A percentile compares a stretch with the other conserved stretches of the same genome.
These are phyloP conservation scores for Cotesia typhae DNA, from an alignment of 1,140 invertebrate genomes.

Conservation along the genomic window DNA sequence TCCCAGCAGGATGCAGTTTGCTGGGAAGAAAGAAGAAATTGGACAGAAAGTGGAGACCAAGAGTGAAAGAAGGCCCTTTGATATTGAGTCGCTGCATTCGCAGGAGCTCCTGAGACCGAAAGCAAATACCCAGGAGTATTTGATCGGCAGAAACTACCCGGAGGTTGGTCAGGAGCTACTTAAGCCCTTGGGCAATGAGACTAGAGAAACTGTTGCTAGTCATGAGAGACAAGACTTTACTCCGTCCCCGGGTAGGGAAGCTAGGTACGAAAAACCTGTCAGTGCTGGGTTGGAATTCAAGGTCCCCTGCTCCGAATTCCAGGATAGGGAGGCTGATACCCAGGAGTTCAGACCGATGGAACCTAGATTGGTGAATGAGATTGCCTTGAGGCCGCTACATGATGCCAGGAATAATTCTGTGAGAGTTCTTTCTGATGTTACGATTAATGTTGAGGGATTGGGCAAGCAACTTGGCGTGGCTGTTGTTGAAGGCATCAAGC, in stretches of 20 bases:
- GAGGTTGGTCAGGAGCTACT: slow-evolving; percentile 41
- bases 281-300: slow-evolving; percentile 45
- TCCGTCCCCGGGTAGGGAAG: slow-evolving; percentile 34
- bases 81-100: slow-evolving; percentile 45
- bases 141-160: not conserved
- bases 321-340: no score
- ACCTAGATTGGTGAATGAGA: no score
- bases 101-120: not conserved
- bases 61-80: slow-evolving; percentile 42
- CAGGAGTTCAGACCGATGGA: no score
- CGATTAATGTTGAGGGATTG: slow-evolving; percentile 32
- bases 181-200: slow-evolving; percentile 40
- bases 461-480: slow-evolving; percentile 44
- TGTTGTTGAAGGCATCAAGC: slow-evolving; percentile 50
- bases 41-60: slow-evolving; percentile 43
- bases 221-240: slow-evolving; percentile 39
- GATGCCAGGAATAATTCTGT: slow-evolving; percentile 23
- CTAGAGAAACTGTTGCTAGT: not conserved
- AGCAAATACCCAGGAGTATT: no score
- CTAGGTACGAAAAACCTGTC: slow-evolving; percentile 26
- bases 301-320: slow-evolving; percentile 25
- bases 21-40: slow-evolving; percentile 45
- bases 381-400: no score
- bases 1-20: slow-evolving; percentile 47
- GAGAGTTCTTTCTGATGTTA: slow-evolving; percentile 32